These are phyloP conservation scores for Cryptophagus acutangulus DNA, from an alignment of 2,888 invertebrate genomes.

Conservation along the genomic window DNA sequence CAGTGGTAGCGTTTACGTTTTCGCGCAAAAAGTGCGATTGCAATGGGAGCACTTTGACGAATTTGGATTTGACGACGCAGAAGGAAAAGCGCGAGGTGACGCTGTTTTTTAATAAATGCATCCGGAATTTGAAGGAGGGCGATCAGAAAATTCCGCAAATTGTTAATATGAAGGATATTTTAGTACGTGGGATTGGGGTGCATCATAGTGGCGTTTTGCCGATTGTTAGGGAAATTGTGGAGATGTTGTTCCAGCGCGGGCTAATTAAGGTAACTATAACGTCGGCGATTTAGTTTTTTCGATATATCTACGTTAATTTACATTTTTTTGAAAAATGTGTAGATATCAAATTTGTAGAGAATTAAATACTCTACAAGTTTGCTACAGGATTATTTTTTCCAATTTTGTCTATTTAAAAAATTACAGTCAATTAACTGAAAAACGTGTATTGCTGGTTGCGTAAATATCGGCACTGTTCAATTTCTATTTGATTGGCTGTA, in stretches of 20 bases:
- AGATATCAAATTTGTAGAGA: no score
- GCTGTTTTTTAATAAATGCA: conserved; percentile 79
- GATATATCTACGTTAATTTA: no score
- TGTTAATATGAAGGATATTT: conserved; percentile 60
- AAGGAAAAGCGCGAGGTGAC: conserved; percentile 81
- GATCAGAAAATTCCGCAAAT: conserved; percentile 90
- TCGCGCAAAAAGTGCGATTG: conserved; percentile 78
- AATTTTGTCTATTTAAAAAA: no score
- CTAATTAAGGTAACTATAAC: conserved; percentile 59
- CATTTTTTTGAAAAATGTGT: no score
- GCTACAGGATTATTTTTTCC: no score
- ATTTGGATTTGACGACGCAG: conserved; percentile 73
- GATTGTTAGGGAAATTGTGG: conserved; percentile 97
- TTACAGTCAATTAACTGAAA: no score
- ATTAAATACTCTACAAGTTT: neutral
- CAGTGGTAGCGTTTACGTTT: conserved; percentile 91
- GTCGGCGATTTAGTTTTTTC: no score
- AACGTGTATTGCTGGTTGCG: no score
- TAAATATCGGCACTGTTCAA: no score
- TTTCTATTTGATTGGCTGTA: no score
- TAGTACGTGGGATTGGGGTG: conserved; percentile 87
- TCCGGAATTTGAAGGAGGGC: conserved; percentile 66
- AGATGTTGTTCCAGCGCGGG: conserved; percentile 92
- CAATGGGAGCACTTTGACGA: conserved; percentile 55
- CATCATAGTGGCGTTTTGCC: conserved; percentile 98